Conservation (phyloP, 2,113 vertebrate species). For the Tricholaema leucomelas region DNA sequence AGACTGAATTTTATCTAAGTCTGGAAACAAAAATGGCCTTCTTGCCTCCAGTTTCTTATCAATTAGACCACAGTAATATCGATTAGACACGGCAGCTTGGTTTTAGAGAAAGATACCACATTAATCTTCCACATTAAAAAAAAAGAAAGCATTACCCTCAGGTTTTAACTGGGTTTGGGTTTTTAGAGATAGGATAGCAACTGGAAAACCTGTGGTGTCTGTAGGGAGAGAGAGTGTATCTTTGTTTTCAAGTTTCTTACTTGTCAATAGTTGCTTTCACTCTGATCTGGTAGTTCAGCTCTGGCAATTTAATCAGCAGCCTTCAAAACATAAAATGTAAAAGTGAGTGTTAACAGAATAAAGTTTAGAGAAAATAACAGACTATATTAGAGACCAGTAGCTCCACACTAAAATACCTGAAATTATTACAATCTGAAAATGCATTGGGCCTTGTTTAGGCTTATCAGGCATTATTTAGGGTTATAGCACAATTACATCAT, state of each 20-base stretch:
- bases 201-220: neutral
- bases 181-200: neutral
- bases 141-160: neutral
- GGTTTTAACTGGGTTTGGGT: neutral
- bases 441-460: neutral
- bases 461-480: neutral
- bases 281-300: constrained; percentile 95
- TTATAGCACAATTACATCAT: neutral
- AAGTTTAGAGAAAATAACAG: neutral
- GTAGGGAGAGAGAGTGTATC: neutral
- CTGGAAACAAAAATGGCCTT: neutral
- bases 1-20: neutral
- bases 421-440: neutral
- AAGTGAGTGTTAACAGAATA: neutral
- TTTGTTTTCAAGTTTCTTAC: constrained; percentile 76
- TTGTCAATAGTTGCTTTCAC: constrained; percentile 98
- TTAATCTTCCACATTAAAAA: neutral
- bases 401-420: neutral
- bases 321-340: constrained; percentile 72
- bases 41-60: neutral
- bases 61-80: neutral
- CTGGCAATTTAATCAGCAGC: constrained; percentile 93
- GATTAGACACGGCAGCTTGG: neutral
- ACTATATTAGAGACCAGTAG: neutral
- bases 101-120: neutral